Conservation (phyloP, 2,797 vertebrate species). For the Lacerta bilineata region DNA sequence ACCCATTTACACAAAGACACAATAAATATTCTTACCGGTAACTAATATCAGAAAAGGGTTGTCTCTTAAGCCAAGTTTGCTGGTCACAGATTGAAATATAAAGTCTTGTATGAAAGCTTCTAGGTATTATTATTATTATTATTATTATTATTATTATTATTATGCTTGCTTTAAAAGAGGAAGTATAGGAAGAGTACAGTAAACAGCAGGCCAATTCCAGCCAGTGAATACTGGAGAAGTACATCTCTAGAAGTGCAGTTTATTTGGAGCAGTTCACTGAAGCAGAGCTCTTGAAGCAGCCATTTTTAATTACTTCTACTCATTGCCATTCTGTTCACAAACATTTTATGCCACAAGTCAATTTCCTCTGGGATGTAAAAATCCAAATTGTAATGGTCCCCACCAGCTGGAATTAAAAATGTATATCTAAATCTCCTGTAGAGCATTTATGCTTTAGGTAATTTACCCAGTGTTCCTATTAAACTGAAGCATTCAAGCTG, state of each 20-base stretch:
- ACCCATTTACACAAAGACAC: no score
- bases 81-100: slow-evolving; percentile 11
- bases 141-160: no score
- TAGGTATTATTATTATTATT: background rate
- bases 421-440: slow-evolving; percentile 55
- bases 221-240: slow-evolving; percentile 10
- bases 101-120: background rate
- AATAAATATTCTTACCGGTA: background rate
- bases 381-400: slow-evolving; percentile 57
- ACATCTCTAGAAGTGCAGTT: slow-evolving; percentile 40
- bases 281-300: slow-evolving; percentile 73
- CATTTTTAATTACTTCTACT: slow-evolving; percentile 81
- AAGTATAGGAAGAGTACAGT: background rate
- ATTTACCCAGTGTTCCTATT: slow-evolving; percentile 47
- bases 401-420: slow-evolving; percentile 67
- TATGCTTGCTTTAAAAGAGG: background rate
- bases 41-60: background rate
- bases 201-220: background rate
- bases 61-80: background rate
- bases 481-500: slow-evolving; percentile 41
- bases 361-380: slow-evolving; percentile 73
- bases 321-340: slow-evolving; percentile 75
- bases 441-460: slow-evolving; percentile 45
- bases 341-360: slow-evolving; percentile 70
- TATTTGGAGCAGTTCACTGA: slow-evolving; percentile 74